These are phyloP conservation scores for Notiomystis cincta DNA, from an alignment of 2,113 vertebrate genomes.

Conservation along the genomic window DNA sequence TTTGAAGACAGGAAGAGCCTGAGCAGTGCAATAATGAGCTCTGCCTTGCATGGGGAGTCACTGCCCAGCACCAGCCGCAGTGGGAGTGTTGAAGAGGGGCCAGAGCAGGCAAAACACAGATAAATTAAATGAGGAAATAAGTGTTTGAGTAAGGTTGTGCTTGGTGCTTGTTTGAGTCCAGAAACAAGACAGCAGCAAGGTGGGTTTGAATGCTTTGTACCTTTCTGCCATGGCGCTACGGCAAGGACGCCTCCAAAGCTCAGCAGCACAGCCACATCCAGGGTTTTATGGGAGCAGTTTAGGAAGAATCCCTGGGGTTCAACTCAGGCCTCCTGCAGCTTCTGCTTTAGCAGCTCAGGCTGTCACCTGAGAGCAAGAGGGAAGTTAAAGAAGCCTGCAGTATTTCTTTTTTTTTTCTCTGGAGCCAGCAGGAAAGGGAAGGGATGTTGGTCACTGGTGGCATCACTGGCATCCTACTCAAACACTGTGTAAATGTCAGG, in stretches of 20 bases:
- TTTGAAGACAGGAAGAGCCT: neutral
- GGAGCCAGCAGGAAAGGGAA: neutral
- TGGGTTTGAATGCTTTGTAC: neutral
- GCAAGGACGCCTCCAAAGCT: neutral
- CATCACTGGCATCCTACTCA: neutral
- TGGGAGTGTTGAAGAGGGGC: too few species aligned
- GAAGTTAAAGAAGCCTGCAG: neutral
- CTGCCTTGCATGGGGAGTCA: neutral
- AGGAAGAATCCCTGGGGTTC: neutral
- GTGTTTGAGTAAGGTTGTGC: neutral
- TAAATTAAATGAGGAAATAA: neutral
- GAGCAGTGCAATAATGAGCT: neutral
- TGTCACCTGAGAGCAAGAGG: neutral
- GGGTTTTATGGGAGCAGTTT: neutral
- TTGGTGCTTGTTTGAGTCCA: neutral
- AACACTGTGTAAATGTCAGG: neutral
- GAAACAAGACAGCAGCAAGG: neutral
- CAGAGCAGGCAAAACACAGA: neutral
- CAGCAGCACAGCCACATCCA: fast-evolving
- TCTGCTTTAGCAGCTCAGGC: neutral
- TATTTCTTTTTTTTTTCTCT: neutral
- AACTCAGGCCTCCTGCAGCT: neutral
- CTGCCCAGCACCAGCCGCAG: neutral
- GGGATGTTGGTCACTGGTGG: neutral
- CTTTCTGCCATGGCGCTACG: fast-evolving